Evolutionary conservation across 2,888 invertebrate genomes (phyloP), one percentile per base, ranked within the genome.

Genomic region (Netelia melanura): DNA sequence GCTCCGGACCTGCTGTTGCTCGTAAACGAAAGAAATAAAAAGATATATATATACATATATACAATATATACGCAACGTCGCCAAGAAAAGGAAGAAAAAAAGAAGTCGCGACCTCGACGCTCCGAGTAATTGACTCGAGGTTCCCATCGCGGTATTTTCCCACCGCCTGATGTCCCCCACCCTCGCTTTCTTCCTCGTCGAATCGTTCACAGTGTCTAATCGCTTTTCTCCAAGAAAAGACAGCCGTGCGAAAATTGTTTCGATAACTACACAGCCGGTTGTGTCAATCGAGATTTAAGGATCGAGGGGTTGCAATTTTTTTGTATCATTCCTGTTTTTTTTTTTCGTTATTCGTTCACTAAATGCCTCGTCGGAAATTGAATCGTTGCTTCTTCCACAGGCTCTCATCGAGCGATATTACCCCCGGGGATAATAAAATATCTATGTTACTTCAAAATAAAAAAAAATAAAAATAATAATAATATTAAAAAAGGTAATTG

Each of bases 181-280:
- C 14, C 61, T 25, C 25, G 30, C 25, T 9, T 44, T n/a, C 25
- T 6, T 1, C 23, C 56, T 17, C 25, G 72, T 71, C 70, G 44
- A 72, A 80, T 80, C 84, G 76, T 76, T 77, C 71, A 70, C 43
- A 65, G 67, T 52, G 52, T 80, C 71, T 84, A 67, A 84, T 72
- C 77, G 61, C 61, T 84, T 76, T 56, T 76, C 64, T 61, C 43
- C 52, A 21, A 23, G 17, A 21, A 14, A 52, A 38, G 58, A 71
- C 74, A 74, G 52, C 74, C 14, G 30, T 3, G 21, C 17, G 21
- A 61, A 76, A 71, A 76, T 54, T 70, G 44, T 61, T 54, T 76
- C 67, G 54, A 77, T 65, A 25, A 67, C 38, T 43, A 44, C 56
- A 30, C 23, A 71, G 23, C 43, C 64, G 11, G 43, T 17, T 21